Base-by-base conservation (phyloP, 1,140 invertebrate genomes). In the Cylas formicarius region DNA sequence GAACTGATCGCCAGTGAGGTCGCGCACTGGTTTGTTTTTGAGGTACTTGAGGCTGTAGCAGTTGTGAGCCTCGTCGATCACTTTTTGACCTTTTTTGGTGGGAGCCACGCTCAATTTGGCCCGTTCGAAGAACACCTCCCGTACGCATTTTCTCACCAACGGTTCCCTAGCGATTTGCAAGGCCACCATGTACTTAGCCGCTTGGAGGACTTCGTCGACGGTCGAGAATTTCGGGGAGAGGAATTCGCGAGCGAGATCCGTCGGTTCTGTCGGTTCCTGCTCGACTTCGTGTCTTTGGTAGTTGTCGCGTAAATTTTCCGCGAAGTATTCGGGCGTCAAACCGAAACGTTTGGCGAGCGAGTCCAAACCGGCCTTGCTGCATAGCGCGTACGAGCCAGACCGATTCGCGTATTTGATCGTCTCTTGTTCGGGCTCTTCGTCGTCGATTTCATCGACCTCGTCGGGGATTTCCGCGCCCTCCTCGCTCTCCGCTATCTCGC, bases 241-340 rank as follows among this genome's bases (percentile, higher is more conserved):
- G 38, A 49, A 91, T 60, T 82, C 84, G 45, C 79, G 80, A 1
- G 92, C 91, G 13, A 91, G 67, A 46, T 89, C 84, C 7, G 73
- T 56, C 0, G 92, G 90, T 50, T 90, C 82, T 2, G 80, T 72
- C 0, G 80, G 74, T 52, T 88, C 87, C 67, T 97, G 93, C 32
- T 96, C 90, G 2, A 98, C 88, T 61, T 99, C 94, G 66, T 97
- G 89, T n/a, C 90, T 75, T 60, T 93, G 89, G 69, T 97, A 99
- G 63, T 94, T 94, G 60, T 97, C 94, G 1, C 91, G 75, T 0
- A 98, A 67, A 70, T 99, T 99, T 70, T 98, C 93, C 2, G 90
- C 94, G 68, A 96, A 97, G 62, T 98, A 83, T 61, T 95, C 88
- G 0, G 96, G 90, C 2, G 81, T 85, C n/a, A 99, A 67, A 50